Conservation (phyloP, 2,113 vertebrate species). For the Tychaedon coryphoeus region DNA sequence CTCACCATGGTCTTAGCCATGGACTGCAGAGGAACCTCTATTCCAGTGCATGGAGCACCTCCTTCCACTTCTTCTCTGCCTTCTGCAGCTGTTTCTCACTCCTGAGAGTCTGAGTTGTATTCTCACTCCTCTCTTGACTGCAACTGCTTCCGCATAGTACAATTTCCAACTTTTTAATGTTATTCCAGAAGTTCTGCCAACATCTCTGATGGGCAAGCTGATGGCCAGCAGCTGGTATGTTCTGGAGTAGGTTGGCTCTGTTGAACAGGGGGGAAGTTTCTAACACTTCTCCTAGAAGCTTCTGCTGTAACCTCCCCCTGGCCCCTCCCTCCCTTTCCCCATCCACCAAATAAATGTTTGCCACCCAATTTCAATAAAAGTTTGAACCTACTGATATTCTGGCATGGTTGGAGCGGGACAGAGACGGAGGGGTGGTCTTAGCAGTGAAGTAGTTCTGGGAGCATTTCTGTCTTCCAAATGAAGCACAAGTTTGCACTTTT, state of each 20-base stretch:
- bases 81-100: background rate
- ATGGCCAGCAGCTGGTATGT: background rate
- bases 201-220: background rate
- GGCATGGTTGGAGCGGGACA: rapidly evolving
- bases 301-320: rapidly evolving
- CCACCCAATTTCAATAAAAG: background rate
- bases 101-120: background rate
- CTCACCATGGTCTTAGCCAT: background rate
- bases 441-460: background rate
- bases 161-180: background rate
- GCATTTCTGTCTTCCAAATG: background rate
- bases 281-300: background rate
- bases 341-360: background rate
- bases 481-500: background rate
- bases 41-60: rapidly evolving
- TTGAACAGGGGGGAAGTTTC: background rate
- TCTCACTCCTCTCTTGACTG: background rate
- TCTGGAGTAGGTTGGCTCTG: rapidly evolving
- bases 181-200: background rate
- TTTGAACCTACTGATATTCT: background rate
- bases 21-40: background rate
- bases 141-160: background rate
- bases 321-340: background rate
- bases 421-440: background rate
- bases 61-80: background rate